phyloP scores from a whole-genome alignment of 2,797 vertebrate genomes.

The Otolemur crassicaudatus region DNA sequence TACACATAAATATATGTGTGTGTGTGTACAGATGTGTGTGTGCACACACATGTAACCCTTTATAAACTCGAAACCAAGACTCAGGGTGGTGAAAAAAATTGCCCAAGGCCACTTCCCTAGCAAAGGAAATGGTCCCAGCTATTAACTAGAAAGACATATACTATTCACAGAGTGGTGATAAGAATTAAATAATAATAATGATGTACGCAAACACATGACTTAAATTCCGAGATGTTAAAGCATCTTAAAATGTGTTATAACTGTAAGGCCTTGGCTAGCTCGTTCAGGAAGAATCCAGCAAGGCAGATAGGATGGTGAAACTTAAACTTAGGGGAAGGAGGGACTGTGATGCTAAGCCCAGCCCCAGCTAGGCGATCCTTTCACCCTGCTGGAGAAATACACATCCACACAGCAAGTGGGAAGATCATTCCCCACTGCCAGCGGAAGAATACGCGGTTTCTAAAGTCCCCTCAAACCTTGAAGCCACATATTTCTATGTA shows the following conservation, averaged over 20 bases:
- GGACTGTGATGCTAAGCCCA: background rate
- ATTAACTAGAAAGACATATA: background rate
- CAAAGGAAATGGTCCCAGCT: background rate
- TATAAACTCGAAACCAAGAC: background rate
- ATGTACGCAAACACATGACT: background rate
- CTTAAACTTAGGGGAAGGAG: background rate
- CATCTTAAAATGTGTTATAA: background rate
- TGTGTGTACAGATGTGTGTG: accelerated
- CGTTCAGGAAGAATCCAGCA: background rate
- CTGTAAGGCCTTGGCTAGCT: background rate
- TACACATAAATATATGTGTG: no score
- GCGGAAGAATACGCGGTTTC: background rate
- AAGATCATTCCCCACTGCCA: background rate
- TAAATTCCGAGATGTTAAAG: background rate
- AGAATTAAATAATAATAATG: background rate
- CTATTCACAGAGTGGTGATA: no score
- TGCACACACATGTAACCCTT: no score
- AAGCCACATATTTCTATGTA: background rate
- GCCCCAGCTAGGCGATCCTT: background rate
- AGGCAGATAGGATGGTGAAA: background rate
- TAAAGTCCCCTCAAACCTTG: background rate
- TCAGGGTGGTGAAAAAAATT: background rate
- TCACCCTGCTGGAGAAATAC: background rate
- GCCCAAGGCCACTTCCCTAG: background rate
- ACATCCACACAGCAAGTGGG: background rate